Evolutionary conservation across 1,140 invertebrate genomes (phyloP).

Genomic region (Tyrophagus putrescentiae): DNA sequence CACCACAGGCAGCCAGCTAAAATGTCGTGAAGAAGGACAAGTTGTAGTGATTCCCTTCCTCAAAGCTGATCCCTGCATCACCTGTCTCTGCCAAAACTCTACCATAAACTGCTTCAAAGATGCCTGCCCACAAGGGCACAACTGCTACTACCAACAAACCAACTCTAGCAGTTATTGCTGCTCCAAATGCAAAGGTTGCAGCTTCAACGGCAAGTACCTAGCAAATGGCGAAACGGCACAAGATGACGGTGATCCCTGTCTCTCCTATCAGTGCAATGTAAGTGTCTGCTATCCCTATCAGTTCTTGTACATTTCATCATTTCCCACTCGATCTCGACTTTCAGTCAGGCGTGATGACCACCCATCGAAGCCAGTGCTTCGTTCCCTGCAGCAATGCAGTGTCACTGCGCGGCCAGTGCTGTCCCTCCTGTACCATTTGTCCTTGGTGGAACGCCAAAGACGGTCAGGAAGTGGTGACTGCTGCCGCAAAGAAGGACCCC

Average conservation of each 20-base stretch:
- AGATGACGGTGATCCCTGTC: background rate
- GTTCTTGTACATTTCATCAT: background rate
- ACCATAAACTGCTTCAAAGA: constrained; percentile 60
- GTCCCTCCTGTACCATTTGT: constrained; percentile 16
- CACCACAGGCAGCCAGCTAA: constrained; percentile 56
- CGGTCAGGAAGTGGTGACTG: background rate
- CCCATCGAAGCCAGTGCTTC: background rate
- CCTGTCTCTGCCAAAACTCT: constrained; percentile 58
- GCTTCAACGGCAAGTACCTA: background rate
- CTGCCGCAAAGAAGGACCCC: constrained; percentile 54
- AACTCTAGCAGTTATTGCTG: constrained; percentile 5
- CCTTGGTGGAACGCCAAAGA: constrained; percentile 5
- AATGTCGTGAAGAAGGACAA: constrained; percentile 46
- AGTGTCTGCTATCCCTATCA: background rate
- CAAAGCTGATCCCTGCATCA: constrained; percentile 65
- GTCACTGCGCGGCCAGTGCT: constrained; percentile 5
- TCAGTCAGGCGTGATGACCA: constrained; percentile 5
- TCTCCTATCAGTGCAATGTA: constrained; percentile 8
- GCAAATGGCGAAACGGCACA: background rate
- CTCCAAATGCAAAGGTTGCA: constrained; percentile 7
- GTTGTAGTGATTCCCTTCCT: constrained; percentile 47
- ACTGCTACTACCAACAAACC: constrained; percentile 26
- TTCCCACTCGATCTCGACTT: background rate
- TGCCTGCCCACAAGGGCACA: constrained; percentile 47
- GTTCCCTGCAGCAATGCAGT: constrained; percentile 13